Conservation (phyloP, 2,888 invertebrate species). For the Automeris io region DNA sequence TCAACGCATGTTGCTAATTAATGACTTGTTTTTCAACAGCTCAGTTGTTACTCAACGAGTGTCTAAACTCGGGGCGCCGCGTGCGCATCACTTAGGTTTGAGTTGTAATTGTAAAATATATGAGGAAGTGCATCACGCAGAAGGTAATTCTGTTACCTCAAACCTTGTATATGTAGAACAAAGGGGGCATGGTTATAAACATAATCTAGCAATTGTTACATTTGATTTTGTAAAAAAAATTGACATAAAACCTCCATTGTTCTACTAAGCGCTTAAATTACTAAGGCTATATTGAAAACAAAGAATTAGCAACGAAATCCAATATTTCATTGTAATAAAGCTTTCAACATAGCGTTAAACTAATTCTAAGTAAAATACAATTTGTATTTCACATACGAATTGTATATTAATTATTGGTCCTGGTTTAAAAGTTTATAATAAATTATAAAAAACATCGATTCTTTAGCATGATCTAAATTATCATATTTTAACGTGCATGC, state of each 20-base stretch:
- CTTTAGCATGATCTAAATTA: conserved; percentile 44
- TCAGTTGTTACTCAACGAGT: conserved; percentile 75
- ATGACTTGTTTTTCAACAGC: conserved; percentile 77
- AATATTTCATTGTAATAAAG: not conserved
- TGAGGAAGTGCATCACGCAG: conserved; percentile 69
- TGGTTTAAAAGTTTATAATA: not conserved
- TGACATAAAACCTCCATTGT: conserved; percentile 50
- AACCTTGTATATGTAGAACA: conserved; percentile 50
- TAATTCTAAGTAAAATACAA: conserved; percentile 56
- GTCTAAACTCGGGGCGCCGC: conserved; percentile 75
- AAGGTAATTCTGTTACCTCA: conserved; percentile 73
- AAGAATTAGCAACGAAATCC: conserved; percentile 5
- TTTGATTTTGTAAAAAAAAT: conserved; percentile 11
- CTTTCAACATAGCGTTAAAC: conserved; percentile 48
- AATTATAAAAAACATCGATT: conserved; percentile 31
- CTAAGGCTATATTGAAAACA: conserved; percentile 46
- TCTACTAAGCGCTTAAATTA: conserved; percentile 30
- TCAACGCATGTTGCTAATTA: conserved; percentile 75
- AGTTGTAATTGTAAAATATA: conserved; percentile 73
- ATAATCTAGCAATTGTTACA: not conserved
- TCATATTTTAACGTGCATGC: not conserved
- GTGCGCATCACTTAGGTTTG: conserved; percentile 76
- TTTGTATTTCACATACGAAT: conserved; percentile 43
- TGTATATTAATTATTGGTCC: conserved; percentile 42
- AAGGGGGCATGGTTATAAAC: conserved; percentile 39